These are phyloP conservation scores for Acinonyx jubatus DNA, from an alignment of 2,113 vertebrate genomes.

Conservation along the genomic window DNA sequence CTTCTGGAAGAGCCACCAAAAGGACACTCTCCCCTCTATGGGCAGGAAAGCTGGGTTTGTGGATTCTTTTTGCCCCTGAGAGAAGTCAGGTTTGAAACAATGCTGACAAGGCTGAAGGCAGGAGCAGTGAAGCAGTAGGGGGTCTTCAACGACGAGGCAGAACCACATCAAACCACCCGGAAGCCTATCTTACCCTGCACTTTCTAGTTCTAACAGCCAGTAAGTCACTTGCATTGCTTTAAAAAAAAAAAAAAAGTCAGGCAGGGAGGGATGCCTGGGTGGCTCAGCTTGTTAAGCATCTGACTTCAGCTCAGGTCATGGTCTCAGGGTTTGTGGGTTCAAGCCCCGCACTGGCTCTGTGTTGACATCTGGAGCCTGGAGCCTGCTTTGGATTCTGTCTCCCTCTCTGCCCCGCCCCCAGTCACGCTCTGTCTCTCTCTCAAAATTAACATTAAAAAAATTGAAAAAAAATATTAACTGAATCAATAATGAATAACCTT, in stretches of 20 bases:
- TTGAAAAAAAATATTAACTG: no score
- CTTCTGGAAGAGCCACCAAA: neutral
- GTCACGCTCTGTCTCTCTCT: no score
- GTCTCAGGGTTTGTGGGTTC: neutral
- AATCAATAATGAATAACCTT: neutral
- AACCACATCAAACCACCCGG: neutral
- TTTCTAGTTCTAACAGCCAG: neutral
- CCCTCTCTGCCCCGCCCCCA: no score
- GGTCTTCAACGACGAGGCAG: neutral
- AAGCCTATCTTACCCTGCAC: neutral
- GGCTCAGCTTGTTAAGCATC: neutral
- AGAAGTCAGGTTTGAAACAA: neutral
- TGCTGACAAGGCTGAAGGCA: neutral
- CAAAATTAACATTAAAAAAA: no score
- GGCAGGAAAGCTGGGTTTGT: neutral
- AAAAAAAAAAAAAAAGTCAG: neutral
- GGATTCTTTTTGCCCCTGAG: neutral
- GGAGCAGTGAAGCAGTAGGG: neutral
- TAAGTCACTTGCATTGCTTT: neutral
- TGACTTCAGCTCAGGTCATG: neutral
- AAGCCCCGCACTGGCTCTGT: no score
- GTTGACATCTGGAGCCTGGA: no score
- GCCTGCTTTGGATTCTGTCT: no score
- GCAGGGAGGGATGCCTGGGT: neutral
- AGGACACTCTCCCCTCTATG: neutral